These are phyloP conservation scores for Frankliniella fusca DNA, from an alignment of 2,888 invertebrate species.

Conservation along the genomic window DNA sequence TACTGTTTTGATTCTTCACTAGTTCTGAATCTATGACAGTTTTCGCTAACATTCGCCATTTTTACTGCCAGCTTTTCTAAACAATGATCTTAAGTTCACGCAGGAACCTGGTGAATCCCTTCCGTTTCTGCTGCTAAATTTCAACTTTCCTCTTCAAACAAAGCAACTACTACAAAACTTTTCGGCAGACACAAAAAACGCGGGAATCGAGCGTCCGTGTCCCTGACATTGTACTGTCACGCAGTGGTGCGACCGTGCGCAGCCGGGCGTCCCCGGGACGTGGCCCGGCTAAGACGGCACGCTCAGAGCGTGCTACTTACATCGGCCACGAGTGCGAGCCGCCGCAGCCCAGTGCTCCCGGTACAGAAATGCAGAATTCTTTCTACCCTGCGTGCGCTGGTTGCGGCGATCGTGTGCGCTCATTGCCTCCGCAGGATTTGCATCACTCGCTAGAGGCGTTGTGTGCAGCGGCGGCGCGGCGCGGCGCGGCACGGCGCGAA, in stretches of 20 bases:
- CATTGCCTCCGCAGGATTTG: constrained; percentile 17
- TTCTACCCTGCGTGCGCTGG: background rate
- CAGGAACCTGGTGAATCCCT: no score
- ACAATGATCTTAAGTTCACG: no score
- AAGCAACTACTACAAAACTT: no score
- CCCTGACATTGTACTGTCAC: constrained; percentile 9
- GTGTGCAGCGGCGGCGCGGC: background rate
- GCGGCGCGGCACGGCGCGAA: background rate
- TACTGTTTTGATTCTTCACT: no score
- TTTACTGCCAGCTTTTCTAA: no score
- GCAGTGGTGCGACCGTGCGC: background rate
- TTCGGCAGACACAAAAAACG: background rate
- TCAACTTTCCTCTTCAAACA: no score
- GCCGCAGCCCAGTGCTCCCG: background rate
- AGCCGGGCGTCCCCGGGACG: background rate
- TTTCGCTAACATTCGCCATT: no score
- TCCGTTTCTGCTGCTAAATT: no score
- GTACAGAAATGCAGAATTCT: constrained; percentile 4
- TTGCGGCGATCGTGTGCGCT: background rate
- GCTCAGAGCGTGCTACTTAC: constrained; percentile 2
- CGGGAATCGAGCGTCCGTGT: background rate
- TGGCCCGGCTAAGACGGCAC: background rate
- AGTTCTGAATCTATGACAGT: no score
- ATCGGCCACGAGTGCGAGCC: background rate
- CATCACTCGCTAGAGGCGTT: background rate